phyloP scores from a whole-genome alignment of 2,797 vertebrate genomes.

The Orestias chungarensis region DNA sequence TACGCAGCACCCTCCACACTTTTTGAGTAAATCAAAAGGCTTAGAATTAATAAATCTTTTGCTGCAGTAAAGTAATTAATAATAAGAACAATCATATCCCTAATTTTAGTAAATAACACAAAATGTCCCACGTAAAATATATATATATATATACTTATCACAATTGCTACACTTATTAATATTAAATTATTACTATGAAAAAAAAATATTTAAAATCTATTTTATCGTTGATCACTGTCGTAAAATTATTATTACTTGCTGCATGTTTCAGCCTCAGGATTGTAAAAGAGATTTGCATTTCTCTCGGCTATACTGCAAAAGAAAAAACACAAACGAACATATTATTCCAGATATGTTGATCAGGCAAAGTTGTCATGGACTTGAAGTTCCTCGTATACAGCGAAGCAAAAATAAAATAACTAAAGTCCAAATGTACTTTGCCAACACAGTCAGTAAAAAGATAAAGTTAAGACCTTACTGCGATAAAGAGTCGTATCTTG shows the following conservation, averaged over 20 bases:
- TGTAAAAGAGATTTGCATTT: not conserved
- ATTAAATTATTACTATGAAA: not conserved
- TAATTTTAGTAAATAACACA: not conserved
- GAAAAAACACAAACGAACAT: not conserved
- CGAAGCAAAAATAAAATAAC: not conserved
- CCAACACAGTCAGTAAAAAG: too few species aligned
- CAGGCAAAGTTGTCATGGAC: too few species aligned
- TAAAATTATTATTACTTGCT: not conserved
- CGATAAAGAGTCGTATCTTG: not conserved
- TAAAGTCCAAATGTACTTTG: not conserved
- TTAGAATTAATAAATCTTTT: not conserved
- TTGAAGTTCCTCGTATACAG: too few species aligned
- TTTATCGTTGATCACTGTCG: not conserved
- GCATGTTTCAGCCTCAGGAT: not conserved
- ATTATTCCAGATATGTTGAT: not conserved
- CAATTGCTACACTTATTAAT: not conserved
- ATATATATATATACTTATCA: too few species aligned
- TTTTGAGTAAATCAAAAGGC: not conserved
- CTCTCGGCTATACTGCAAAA: not conserved
- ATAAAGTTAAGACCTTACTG: not conserved
- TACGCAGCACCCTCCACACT: not conserved
- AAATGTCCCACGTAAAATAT: too few species aligned
- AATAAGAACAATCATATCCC: not conserved
- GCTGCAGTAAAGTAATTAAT: not conserved
- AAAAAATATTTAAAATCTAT: not conserved